phyloP scores from a whole-genome alignment of 2,888 invertebrate genomes.

The Dolichomitus sp. region DNA sequence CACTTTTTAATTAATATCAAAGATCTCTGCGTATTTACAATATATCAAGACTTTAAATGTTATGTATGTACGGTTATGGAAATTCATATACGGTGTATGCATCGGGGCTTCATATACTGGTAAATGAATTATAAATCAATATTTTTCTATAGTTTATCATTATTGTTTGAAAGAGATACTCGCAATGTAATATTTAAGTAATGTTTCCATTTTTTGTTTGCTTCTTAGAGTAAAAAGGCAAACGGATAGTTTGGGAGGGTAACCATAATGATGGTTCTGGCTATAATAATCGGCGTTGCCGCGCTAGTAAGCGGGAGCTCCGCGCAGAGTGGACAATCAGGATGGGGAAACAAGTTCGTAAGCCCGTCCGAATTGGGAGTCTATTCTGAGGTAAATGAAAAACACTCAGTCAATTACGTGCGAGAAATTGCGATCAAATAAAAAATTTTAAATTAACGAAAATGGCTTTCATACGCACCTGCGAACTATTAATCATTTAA shows the following conservation, averaged over 20 bases:
- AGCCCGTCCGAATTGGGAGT: conserved; percentile 68
- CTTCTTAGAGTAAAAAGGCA: conserved; percentile 40
- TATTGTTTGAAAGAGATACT: not conserved
- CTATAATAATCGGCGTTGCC: conserved; percentile 66
- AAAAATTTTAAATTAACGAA: not conserved
- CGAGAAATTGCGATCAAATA: no score
- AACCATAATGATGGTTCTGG: conserved; percentile 45
- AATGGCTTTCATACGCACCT: no score
- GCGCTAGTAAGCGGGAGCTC: conserved; percentile 55
- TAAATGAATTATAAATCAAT: no score
- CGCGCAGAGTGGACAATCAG: not conserved
- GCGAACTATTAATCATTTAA: no score
- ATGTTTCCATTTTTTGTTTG: not conserved
- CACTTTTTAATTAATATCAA: no score
- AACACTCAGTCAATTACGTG: no score
- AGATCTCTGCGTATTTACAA: no score
- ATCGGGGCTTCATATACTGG: no score
- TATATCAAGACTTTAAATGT: no score
- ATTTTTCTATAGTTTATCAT: no score
- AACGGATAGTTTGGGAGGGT: conserved; percentile 32
- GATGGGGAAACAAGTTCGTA: conserved; percentile 53
- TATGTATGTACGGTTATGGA: no score
- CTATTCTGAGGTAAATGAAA: conserved; percentile 74
- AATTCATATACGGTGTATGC: no score
- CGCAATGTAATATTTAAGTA: not conserved